Percentiles rank a stretch among this genome's conserved stretches.
Conservation (phyloP, 1,140 invertebrate species). For the Magallana ariakensis region DNA sequence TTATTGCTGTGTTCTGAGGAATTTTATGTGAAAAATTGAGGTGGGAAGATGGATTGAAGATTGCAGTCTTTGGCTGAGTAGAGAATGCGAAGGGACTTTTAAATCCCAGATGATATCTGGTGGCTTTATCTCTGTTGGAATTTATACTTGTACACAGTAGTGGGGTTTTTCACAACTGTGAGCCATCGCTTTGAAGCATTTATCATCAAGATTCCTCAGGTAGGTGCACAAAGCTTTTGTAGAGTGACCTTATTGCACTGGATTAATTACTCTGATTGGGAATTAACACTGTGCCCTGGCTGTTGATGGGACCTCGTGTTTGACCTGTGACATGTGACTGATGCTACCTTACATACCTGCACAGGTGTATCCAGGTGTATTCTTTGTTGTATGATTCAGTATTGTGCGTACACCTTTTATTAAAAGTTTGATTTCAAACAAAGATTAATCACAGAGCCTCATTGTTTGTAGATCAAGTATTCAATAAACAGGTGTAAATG, state of each 20-base stretch:
- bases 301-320: neutral
- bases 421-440: constrained; percentile 27
- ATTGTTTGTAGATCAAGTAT: neutral
- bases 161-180: neutral
- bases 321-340: neutral
- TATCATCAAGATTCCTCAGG: neutral
- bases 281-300: neutral
- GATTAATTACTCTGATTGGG: neutral
- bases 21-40: constrained; percentile 26
- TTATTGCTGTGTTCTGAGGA: constrained; percentile 7
- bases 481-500: constrained; percentile 27
- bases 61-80: constrained; percentile 25
- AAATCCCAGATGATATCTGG: constrained; percentile 1
- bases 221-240: neutral
- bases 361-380: neutral
- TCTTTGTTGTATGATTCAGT: neutral
- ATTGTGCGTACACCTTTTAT: neutral
- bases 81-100: constrained; percentile 22
- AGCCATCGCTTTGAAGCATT: neutral
- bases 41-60: constrained; percentile 29
- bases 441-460: constrained; percentile 16
- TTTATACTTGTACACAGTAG: constrained; percentile 20
- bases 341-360: neutral
- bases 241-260: neutral
- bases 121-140: neutral